A percentile compares a stretch with the other conserved stretches of the same genome.
Conservation (phyloP, 2,113 vertebrate genomes). For the Oncorhynchus tshawytscha region DNA sequence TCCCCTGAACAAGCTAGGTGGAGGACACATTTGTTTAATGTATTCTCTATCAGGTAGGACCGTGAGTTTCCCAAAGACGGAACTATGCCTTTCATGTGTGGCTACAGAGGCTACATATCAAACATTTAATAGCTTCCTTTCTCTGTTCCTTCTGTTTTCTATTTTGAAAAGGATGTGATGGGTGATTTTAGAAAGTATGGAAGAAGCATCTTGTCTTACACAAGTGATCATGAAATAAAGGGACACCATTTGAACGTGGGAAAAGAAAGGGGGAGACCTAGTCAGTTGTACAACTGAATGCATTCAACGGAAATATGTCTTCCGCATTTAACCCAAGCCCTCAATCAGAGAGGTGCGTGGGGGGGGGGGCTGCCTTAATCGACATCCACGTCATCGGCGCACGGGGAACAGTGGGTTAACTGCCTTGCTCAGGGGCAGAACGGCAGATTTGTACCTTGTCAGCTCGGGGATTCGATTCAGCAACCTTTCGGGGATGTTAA, state of each 20-base stretch:
- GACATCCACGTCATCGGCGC: too few species aligned
- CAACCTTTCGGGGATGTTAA: too few species aligned
- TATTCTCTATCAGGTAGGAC: background rate
- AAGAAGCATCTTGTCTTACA: background rate
- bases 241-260: background rate
- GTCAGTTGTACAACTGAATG: too few species aligned
- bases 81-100: background rate
- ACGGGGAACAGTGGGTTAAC: too few species aligned
- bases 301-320: too few species aligned
- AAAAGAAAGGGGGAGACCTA: too few species aligned
- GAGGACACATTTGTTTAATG: background rate
- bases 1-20: background rate
- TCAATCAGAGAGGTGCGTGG: too few species aligned
- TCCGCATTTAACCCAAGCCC: too few species aligned
- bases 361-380: too few species aligned
- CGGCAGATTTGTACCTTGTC: too few species aligned
- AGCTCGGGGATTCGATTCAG: too few species aligned
- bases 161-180: background rate
- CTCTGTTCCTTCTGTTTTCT: background rate
- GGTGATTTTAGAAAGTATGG: background rate
- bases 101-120: background rate
- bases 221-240: background rate
- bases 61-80: background rate
- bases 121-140: background rate
- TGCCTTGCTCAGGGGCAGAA: too few species aligned